Evolutionary conservation across 2,888 invertebrate species (phyloP).

Genomic region (Tenthredo livida): DNA sequence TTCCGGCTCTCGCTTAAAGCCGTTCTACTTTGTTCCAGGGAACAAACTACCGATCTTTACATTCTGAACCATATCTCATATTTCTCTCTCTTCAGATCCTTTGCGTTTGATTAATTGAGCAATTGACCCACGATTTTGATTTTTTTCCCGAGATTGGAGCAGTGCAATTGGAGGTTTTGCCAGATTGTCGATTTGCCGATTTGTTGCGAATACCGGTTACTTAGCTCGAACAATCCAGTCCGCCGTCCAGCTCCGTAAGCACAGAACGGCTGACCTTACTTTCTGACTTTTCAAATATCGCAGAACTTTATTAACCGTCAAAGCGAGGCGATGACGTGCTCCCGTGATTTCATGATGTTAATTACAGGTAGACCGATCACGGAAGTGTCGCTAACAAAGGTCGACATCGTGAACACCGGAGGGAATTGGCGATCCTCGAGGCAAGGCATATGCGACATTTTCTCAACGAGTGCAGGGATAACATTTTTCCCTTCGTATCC

Average conservation of each 20-base stretch:
- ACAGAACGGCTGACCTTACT: conserved; percentile 25
- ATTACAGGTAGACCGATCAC: conserved; percentile 40
- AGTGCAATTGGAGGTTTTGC: background rate
- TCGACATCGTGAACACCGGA: conserved; percentile 16
- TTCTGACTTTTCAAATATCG: conserved; percentile 31
- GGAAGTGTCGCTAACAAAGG: conserved; percentile 41
- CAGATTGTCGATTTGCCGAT: background rate
- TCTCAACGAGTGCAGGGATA: background rate
- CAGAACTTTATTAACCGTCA: conserved; percentile 33
- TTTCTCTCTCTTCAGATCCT: background rate
- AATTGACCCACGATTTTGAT: background rate
- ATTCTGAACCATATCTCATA: background rate
- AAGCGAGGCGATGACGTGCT: conserved; percentile 38
- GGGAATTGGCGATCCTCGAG: conserved; percentile 36
- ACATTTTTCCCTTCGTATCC: background rate
- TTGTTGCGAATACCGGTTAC: background rate
- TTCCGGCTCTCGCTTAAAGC: conserved; percentile 29
- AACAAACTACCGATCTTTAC: background rate
- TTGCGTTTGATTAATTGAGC: background rate
- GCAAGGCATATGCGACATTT: background rate
- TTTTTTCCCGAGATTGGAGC: background rate
- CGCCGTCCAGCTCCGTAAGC: background rate
- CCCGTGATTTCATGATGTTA: conserved; percentile 45
- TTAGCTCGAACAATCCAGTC: background rate
- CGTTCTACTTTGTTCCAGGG: background rate